These are phyloP conservation scores for Pseudobourletiella spinata DNA, from an alignment of 1,140 invertebrate genomes.

Conservation along the genomic window DNA sequence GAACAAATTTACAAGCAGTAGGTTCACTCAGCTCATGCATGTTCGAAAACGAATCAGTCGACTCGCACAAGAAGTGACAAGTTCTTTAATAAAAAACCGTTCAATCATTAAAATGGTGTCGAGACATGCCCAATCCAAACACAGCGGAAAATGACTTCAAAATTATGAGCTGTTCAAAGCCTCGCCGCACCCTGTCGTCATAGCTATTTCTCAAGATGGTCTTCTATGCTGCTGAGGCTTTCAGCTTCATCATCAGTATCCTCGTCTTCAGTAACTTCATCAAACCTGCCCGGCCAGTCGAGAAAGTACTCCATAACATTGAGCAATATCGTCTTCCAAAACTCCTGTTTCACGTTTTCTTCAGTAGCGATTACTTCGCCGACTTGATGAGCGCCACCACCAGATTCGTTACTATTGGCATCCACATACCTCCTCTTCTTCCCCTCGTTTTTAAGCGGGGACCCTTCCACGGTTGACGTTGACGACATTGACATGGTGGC, in stretches of 20 bases:
- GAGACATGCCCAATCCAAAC: background rate
- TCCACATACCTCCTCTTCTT: too few species aligned
- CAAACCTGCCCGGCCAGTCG: constrained; percentile 25
- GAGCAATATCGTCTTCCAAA: background rate
- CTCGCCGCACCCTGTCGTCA: too few species aligned
- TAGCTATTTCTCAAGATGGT: too few species aligned
- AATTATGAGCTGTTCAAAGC: too few species aligned
- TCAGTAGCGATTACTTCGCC: background rate
- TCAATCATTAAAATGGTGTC: background rate
- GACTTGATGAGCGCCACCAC: background rate
- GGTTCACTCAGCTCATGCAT: too few species aligned
- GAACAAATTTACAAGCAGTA: too few species aligned
- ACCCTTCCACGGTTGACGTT: background rate
- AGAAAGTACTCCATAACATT: constrained; percentile 9
- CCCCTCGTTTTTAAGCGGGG: background rate
- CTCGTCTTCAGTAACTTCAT: constrained; percentile 11
- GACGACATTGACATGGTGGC: background rate
- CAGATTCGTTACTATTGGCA: too few species aligned
- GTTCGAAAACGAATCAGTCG: too few species aligned
- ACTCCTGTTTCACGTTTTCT: background rate
- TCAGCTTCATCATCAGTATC: background rate
- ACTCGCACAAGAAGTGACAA: too few species aligned
- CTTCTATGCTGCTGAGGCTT: background rate
- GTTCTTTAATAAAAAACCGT: background rate
- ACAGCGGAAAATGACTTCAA: too few species aligned